phyloP scores from a whole-genome alignment of 2,888 invertebrate genomes.

The Melinopterus prodromus region DNA sequence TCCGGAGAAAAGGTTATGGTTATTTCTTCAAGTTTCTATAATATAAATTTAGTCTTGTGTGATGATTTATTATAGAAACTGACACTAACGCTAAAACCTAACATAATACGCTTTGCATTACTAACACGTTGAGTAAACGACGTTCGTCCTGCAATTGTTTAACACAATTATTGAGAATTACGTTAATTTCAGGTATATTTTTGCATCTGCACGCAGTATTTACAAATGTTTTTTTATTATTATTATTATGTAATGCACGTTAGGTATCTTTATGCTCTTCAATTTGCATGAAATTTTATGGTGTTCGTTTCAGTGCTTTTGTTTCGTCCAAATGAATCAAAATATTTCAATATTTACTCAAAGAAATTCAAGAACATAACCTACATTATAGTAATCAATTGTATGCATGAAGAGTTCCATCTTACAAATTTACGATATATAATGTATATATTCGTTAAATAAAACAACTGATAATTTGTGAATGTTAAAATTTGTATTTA shows the following conservation, averaged over 20 bases:
- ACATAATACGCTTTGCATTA: background rate
- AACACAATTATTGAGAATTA: background rate
- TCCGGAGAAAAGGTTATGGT: too few species aligned
- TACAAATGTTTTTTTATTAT: background rate
- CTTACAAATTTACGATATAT: too few species aligned
- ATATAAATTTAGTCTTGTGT: too few species aligned
- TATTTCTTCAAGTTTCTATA: too few species aligned
- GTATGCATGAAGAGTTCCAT: too few species aligned
- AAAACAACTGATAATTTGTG: too few species aligned
- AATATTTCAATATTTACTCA: constrained; percentile 6
- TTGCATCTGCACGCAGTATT: background rate
- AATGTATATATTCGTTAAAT: too few species aligned
- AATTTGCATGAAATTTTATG: background rate
- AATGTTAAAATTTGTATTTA: too few species aligned
- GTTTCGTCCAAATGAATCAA: background rate
- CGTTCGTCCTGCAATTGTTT: background rate
- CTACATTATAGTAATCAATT: background rate
- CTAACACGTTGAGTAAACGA: background rate
- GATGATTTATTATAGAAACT: background rate
- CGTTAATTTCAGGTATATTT: background rate
- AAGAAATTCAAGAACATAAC: constrained; percentile 17
- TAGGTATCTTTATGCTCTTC: background rate
- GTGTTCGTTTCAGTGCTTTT: background rate
- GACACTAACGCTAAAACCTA: background rate
- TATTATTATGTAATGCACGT: background rate